Evolutionary conservation across 2,797 vertebrate genomes (phyloP).

Genomic region (Sciaenops ocellatus): DNA sequence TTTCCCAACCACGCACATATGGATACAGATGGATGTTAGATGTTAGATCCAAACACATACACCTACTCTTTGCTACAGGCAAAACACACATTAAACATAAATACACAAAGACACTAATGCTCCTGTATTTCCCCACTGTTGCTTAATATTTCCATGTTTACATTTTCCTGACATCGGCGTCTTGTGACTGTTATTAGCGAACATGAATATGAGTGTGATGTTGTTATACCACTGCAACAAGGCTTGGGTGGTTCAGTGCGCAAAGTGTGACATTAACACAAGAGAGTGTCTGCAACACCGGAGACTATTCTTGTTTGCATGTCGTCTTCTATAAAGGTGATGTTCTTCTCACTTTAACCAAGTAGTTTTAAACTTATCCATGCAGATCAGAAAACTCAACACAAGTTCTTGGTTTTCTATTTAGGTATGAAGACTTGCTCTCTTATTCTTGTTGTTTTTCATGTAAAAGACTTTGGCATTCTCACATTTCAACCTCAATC

Average conservation of each 20-base stretch:
- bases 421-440: not conserved
- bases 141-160: not conserved
- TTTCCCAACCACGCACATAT: not conserved
- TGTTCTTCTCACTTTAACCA: not conserved
- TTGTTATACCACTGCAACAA: not conserved
- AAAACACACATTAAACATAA: not conserved
- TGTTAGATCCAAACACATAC: constrained; percentile 2
- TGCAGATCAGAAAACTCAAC: not conserved
- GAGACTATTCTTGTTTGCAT: not conserved
- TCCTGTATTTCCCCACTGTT: not conserved
- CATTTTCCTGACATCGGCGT: not conserved
- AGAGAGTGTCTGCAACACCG: not conserved
- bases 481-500: constrained; percentile 9
- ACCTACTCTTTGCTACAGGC: constrained; percentile 4
- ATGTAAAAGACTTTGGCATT: not conserved
- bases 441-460: not conserved
- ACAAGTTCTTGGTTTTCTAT: not conserved
- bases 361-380: not conserved
- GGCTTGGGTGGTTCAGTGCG: not conserved
- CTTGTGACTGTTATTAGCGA: not conserved
- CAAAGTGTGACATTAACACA: not conserved
- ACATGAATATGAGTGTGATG: not conserved
- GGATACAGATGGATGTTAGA: not conserved
- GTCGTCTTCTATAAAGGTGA: not conserved
- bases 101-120: not conserved